phyloP scores from a whole-genome alignment of 2,888 invertebrate species.

The Paralinhomoeus sp. region DNA sequence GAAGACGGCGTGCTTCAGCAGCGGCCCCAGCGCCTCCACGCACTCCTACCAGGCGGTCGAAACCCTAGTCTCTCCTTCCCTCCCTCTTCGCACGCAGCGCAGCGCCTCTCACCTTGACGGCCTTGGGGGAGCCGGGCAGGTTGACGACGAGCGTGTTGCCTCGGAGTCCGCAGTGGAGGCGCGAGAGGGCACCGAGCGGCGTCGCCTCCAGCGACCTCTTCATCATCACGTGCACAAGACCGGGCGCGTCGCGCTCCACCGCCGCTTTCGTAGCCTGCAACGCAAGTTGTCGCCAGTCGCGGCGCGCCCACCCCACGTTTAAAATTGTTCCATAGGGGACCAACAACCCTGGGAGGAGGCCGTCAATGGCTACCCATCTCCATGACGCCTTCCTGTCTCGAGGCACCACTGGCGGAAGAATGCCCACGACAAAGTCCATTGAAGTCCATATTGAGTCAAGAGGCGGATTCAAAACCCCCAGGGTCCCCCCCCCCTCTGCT shows the following conservation, averaged over 20 bases:
- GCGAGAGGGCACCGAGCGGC: constrained; percentile 66
- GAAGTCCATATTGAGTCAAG: too few species aligned
- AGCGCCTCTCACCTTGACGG: constrained; percentile 31
- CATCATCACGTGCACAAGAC: constrained; percentile 46
- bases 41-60: constrained; percentile 60
- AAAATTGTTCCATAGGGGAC: too few species aligned
- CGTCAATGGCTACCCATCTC: too few species aligned
- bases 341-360: too few species aligned
- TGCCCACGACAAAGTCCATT: too few species aligned
- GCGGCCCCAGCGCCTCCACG: constrained; percentile 43
- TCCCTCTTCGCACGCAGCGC: too few species aligned
- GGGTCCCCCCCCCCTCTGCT: too few species aligned
- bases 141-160: constrained; percentile 62
- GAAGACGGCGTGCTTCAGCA: constrained; percentile 58
- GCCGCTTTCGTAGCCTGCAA: constrained; percentile 39
- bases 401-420: too few species aligned
- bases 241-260: constrained; percentile 38
- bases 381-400: too few species aligned
- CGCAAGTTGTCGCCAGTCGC: constrained; percentile 29
- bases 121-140: constrained; percentile 78
- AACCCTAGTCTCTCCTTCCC: too few species aligned
- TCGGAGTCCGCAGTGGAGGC: constrained; percentile 44
- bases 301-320: too few species aligned
- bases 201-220: constrained; percentile 53
- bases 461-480: too few species aligned